Evolutionary conservation across 2,113 vertebrate species (phyloP).

Genomic region (Atlantisia rogersi): DNA sequence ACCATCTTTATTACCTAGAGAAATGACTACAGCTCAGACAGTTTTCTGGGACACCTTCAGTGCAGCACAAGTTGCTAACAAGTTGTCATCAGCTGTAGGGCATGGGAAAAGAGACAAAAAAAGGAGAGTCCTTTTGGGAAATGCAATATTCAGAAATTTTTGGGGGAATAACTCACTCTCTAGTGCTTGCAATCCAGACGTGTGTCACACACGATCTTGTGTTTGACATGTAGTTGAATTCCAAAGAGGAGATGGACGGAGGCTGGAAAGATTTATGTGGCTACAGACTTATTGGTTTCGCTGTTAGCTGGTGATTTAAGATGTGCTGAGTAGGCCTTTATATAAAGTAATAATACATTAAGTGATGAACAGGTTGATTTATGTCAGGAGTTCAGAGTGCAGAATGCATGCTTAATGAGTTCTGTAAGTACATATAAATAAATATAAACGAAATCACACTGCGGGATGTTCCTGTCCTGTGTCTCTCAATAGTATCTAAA

Average conservation of each 20-base stretch:
- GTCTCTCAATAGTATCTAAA: conserved; percentile 43
- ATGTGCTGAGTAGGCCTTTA: not conserved
- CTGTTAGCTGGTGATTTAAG: conserved; percentile 12
- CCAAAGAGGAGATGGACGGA: not conserved
- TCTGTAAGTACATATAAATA: conserved; percentile 1
- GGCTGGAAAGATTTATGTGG: not conserved
- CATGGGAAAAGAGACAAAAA: not conserved
- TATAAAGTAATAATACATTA: conserved; percentile 23
- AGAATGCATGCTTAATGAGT: not conserved
- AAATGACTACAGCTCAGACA: not conserved
- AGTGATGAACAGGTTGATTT: not conserved
- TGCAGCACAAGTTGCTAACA: not conserved
- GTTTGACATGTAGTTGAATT: not conserved
- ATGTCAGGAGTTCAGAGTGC: not conserved
- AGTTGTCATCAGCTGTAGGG: not conserved
- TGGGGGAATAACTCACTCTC: not conserved
- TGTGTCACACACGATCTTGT: not conserved
- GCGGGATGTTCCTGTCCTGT: not conserved
- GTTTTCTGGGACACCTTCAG: not conserved
- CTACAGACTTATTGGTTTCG: not conserved
- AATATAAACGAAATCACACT: not conserved
- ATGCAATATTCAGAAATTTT: not conserved
- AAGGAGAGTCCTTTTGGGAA: not conserved
- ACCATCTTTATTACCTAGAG: not conserved
- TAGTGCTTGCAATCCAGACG: not conserved